Conservation (phyloP, 2,888 invertebrate genomes). For the Apamea epomidion region DNA sequence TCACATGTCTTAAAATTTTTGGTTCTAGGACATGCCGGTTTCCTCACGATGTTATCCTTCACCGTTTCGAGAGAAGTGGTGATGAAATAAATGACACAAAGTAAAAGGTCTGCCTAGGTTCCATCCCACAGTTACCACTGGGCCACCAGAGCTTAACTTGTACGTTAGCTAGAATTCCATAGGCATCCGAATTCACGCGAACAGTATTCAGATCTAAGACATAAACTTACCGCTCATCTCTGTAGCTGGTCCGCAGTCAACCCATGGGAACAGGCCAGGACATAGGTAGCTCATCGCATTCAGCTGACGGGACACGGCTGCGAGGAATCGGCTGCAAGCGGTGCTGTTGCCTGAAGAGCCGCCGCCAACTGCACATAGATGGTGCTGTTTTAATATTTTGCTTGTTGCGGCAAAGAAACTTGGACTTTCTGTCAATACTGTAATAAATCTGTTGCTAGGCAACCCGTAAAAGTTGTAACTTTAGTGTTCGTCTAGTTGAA, state of each 20-base stretch:
- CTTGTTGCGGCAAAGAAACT: not conserved
- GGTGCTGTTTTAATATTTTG: slow-evolving; percentile 13
- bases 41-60: not conserved
- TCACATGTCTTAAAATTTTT: not conserved
- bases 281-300: slow-evolving; percentile 95
- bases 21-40: not conserved
- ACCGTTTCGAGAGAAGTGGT: not conserved
- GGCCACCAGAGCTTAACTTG: not conserved
- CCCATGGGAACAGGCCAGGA: slow-evolving; percentile 97
- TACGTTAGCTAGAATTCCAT: not conserved
- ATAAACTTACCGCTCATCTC: slow-evolving; percentile 92
- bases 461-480: not conserved
- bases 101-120: not conserved
- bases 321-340: slow-evolving; percentile 91
- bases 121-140: no score
- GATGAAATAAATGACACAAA: not conserved
- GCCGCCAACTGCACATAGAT: slow-evolving; percentile 79
- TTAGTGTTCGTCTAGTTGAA: not conserved
- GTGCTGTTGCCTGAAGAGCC: slow-evolving; percentile 75
- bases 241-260: slow-evolving; percentile 96
- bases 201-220: not conserved
- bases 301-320: slow-evolving; percentile 91
- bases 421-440: not conserved
- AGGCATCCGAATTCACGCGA: not conserved
- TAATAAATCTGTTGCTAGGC: not conserved